Conservation (phyloP, 1,140 invertebrate genomes). For the Drosophila kanapiae region DNA sequence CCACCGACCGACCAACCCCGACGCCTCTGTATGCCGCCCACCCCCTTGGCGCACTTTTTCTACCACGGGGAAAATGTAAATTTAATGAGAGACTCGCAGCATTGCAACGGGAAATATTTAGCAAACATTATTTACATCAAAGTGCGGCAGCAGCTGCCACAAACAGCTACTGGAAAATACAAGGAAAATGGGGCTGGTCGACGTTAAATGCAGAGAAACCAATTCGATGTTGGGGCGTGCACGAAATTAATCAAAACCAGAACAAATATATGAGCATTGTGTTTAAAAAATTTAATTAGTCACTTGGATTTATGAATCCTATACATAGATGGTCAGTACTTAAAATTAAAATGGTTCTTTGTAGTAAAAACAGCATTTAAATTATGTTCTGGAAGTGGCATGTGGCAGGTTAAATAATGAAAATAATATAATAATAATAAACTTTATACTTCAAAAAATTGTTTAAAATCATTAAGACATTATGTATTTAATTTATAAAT, state of each 20-base stretch:
- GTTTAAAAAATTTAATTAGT: neutral
- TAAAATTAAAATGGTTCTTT: no score
- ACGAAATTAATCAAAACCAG: slow-evolving; percentile 59
- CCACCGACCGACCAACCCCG: slow-evolving; percentile 11
- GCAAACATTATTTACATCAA: slow-evolving; percentile 80
- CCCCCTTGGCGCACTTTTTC: slow-evolving; percentile 33
- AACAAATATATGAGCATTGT: slow-evolving; percentile 8
- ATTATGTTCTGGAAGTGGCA: no score
- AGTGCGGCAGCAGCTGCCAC: slow-evolving; percentile 61
- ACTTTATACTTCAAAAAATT: no score
- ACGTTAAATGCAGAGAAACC: slow-evolving; percentile 26
- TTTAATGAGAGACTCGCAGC: slow-evolving; percentile 71
- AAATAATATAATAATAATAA: no score
- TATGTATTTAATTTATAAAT: no score
- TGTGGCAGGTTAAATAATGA: no score
- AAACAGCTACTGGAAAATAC: slow-evolving; percentile 29
- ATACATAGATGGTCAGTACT: neutral
- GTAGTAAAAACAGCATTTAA: no score
- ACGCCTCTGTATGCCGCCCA: slow-evolving; percentile 10
- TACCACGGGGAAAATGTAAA: slow-evolving; percentile 66
- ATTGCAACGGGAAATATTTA: slow-evolving; percentile 63
- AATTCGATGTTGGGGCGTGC: slow-evolving; percentile 20
- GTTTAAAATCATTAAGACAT: no score
- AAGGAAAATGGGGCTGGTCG: slow-evolving; percentile 12
- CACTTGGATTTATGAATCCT: neutral